A percentile compares a stretch with the other conserved stretches of the same genome.
Conservation (phyloP, 2,113 vertebrate genomes). For the Ptilonorhynchus violaceus region DNA sequence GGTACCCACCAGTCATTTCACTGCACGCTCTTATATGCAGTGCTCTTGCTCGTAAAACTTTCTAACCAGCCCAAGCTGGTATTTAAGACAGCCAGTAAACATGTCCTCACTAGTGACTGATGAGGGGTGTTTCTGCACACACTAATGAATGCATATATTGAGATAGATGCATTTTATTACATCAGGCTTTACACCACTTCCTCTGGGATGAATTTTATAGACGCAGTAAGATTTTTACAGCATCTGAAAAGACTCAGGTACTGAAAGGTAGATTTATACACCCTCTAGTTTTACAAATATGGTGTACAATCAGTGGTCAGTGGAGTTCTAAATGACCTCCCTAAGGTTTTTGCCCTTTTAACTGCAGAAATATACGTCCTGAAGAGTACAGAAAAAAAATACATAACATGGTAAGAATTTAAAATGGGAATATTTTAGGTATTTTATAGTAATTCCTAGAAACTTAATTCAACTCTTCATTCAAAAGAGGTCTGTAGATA, state of each 20-base stretch:
- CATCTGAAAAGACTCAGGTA: neutral
- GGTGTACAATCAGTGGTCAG: neutral
- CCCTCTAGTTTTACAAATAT: neutral
- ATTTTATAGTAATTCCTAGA: neutral
- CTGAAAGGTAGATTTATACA: neutral
- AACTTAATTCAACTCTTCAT: neutral
- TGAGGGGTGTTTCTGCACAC: neutral
- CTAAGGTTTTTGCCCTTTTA: neutral
- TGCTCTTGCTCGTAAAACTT: neutral
- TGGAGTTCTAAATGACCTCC: neutral
- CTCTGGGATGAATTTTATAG: conserved; percentile 6
- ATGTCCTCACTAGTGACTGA: neutral
- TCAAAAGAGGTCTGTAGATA: neutral
- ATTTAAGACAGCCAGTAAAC: neutral
- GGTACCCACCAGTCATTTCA: neutral
- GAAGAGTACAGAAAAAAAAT: neutral
- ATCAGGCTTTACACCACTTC: neutral
- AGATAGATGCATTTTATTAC: neutral
- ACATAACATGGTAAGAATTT: neutral
- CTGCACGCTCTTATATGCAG: fast-evolving
- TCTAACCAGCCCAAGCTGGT: neutral
- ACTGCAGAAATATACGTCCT: neutral
- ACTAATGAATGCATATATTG: neutral
- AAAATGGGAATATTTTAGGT: neutral
- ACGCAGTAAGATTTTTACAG: neutral